Conservation (phyloP, 2,113 vertebrate species). For the Chionodraco myersi region DNA sequence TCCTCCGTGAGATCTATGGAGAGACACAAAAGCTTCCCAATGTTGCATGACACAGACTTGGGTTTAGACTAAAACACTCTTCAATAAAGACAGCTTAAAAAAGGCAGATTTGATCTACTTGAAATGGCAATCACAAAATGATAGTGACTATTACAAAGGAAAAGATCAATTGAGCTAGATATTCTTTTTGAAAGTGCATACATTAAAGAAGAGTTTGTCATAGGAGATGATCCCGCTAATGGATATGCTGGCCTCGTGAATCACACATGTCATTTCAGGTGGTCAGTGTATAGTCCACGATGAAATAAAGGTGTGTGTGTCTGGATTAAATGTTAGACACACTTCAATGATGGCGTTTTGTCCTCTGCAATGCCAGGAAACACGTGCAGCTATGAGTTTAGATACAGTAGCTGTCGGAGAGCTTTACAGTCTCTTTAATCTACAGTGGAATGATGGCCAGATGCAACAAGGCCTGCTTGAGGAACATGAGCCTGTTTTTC, state of each 20-base stretch:
- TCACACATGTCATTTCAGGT: not conserved
- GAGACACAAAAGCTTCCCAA: constrained; percentile 35
- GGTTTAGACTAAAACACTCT: constrained; percentile 56
- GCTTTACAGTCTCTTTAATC: constrained; percentile 7
- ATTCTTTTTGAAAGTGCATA: not conserved
- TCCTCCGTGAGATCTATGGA: constrained; percentile 27
- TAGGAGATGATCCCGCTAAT: not conserved
- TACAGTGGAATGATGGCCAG: not conserved
- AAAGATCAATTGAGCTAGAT: too few relatives aligned
- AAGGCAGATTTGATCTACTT: constrained; percentile 44
- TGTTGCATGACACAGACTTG: constrained; percentile 40
- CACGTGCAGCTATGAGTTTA: not conserved
- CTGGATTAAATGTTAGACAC: not conserved
- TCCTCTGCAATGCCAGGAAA: not conserved
- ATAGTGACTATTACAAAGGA: too few relatives aligned
- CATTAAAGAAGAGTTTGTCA: not conserved
- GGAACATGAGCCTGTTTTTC: constrained; percentile 7
- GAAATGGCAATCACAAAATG: constrained; percentile 7
- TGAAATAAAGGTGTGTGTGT: not conserved
- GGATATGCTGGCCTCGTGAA: not conserved
- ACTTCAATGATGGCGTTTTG: not conserved
- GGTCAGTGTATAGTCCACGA: not conserved
- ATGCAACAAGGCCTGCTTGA: not conserved
- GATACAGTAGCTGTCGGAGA: not conserved
- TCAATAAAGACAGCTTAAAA: constrained; percentile 42